Base-by-base conservation (phyloP, 2,797 vertebrate genomes). In the Harpagifer antarcticus region DNA sequence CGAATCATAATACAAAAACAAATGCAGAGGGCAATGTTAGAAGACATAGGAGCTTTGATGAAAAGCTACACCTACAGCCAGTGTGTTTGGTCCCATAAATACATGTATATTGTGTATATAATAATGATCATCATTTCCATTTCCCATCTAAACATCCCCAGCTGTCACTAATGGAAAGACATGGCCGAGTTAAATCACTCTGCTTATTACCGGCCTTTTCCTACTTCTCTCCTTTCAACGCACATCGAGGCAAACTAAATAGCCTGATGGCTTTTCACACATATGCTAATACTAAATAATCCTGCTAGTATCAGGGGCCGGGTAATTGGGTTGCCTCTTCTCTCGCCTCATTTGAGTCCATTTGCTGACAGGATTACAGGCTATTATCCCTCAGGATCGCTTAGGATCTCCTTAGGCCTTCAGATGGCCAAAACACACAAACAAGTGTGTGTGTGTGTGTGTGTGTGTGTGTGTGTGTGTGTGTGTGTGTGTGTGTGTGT, bases 281-380 rank as follows among this genome's bases (percentile, higher is more conserved):
- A 85, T 94, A 96, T 95, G 94, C 95, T 95, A 96, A 93, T 93
- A 85, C 87, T 87, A 87, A 89, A 91, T 93, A 93, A 97, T 96
- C 94, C 95, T 88, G 93, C 95, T 96, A 95, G 95, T 96, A 96
- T 94, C 93, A 87, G 93, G 85, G 68, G 83, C 81, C 42, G 93
- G 93, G 95, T 97, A 97, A 97, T 97, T 95, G 95, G 88, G 84
- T 93, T 90, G 88, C 90, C 92, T 93, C 95, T 95, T 95, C 94
- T 90, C 92, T 90, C 90, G 89, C 86, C 91, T 93, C 90, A 92
- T 92, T 92, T 92, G 81, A 91, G 91, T 89, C 93, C 93, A 90
- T 94, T 94, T 95, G 92, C 94, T 93, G 95, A 95, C 95, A 95
- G 95, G 93, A 96, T 94, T 91, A 93, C 91, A 77, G 81, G 86